Evolutionary conservation across 2,888 invertebrate genomes (phyloP).

Genomic region (Apodemia hepburni): DNA sequence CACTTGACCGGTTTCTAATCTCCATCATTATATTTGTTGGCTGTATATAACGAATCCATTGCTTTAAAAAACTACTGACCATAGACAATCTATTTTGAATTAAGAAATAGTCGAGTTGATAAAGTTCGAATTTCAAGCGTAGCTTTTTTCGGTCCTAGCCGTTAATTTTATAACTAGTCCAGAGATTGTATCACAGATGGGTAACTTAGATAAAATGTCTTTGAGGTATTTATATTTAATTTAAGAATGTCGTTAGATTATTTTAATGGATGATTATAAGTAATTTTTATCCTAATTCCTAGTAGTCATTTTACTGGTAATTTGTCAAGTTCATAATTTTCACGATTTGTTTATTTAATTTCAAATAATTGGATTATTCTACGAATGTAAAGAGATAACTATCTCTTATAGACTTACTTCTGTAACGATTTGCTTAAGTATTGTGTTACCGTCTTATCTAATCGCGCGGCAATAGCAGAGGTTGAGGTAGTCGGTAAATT

Average conservation of each 20-base stretch:
- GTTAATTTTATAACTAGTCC: neutral
- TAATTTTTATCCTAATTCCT: neutral
- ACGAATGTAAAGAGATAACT: neutral
- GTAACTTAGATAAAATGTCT: neutral
- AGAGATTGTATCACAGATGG: neutral
- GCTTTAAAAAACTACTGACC: neutral
- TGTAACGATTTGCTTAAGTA: too few relatives aligned
- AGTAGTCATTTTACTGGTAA: neutral
- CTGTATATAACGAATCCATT: neutral
- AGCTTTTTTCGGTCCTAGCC: neutral
- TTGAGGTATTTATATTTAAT: neutral
- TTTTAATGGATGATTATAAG: neutral
- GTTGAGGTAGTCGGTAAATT: too few relatives aligned
- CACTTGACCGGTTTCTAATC: too few relatives aligned
- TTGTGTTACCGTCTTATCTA: too few relatives aligned
- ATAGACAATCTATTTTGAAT: neutral
- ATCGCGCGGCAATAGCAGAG: too few relatives aligned
- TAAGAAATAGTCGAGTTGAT: neutral
- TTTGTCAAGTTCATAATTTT: neutral
- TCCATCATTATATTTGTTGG: neutral
- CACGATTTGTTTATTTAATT: too few relatives aligned
- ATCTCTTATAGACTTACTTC: neutral
- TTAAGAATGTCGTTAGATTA: neutral
- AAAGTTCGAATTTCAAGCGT: neutral
- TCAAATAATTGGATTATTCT: too few relatives aligned